phyloP scores from a whole-genome alignment of 2,113 vertebrate species.

The Solea solea region DNA sequence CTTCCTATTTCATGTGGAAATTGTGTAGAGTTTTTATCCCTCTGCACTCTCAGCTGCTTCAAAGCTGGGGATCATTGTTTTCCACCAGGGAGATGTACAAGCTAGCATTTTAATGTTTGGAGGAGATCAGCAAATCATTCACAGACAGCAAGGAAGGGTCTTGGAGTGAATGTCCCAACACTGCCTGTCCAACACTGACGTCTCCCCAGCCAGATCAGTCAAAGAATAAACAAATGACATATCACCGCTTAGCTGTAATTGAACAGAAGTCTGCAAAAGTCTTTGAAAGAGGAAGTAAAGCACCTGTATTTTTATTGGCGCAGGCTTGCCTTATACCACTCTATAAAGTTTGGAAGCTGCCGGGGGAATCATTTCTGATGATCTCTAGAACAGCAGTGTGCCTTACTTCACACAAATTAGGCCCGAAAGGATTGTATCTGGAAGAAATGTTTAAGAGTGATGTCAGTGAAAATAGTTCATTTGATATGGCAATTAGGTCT shows the following conservation, averaged over 20 bases:
- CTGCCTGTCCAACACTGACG: conserved; percentile 1
- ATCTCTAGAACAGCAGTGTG: conserved; percentile 71
- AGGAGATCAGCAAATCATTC: conserved; percentile 81
- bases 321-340: conserved; percentile 67
- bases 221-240: conserved; percentile 61
- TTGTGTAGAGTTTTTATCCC: conserved; percentile 73
- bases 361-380: conserved; percentile 70
- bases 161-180: conserved; percentile 17
- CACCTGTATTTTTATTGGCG: conserved; percentile 76
- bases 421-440: conserved; percentile 46
- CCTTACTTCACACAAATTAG: conserved; percentile 57
- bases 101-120: conserved; percentile 84
- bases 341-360: conserved; percentile 66
- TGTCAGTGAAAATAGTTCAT: conserved; percentile 57
- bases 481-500: conserved; percentile 56
- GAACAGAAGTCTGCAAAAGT: conserved; percentile 71
- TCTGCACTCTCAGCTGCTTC: conserved; percentile 71
- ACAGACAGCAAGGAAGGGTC: conserved; percentile 48
- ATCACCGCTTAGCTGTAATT: conserved; percentile 52
- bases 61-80: conserved; percentile 67
- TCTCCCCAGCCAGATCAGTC: conserved; percentile 37
- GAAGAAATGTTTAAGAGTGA: conserved; percentile 62
- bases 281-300: conserved; percentile 68
- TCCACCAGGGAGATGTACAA: conserved; percentile 84
- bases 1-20: conserved; percentile 92